Conservation (phyloP, 2,797 vertebrate genomes). For the Cyclura pinguis region DNA sequence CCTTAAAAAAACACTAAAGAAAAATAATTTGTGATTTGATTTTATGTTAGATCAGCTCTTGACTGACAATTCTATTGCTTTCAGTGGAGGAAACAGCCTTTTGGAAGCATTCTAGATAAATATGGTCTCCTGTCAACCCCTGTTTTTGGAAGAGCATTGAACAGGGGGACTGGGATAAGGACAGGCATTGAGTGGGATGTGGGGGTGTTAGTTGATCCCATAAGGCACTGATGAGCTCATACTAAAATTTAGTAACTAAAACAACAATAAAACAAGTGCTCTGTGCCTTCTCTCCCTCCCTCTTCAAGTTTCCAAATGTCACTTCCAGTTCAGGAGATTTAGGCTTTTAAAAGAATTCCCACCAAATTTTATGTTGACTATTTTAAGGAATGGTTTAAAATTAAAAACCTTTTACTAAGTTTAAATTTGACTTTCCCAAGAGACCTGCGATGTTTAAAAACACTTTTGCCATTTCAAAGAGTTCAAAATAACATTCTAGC, state of each 20-base stretch:
- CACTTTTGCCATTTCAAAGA: conserved; percentile 68
- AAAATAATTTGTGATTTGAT: not conserved
- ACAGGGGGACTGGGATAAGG: conserved; percentile 46
- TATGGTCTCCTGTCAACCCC: conserved; percentile 2
- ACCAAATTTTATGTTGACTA: conserved; percentile 76
- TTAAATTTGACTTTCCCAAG: conserved; percentile 66
- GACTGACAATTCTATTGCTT: not conserved
- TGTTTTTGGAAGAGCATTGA: conserved; percentile 53
- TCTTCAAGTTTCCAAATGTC: conserved; percentile 64
- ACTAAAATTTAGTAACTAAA: conserved; percentile 42
- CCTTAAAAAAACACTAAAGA: no score
- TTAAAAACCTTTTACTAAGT: conserved; percentile 75
- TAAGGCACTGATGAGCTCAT: conserved; percentile 62
- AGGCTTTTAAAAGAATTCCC: conserved; percentile 76
- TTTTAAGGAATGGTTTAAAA: conserved; percentile 72
- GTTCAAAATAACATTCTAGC: conserved; percentile 79
- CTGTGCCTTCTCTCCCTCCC: not conserved
- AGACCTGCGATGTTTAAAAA: conserved; percentile 65
- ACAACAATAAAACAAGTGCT: conserved; percentile 62
- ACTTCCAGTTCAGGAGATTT: conserved; percentile 70
- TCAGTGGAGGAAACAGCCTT: not conserved
- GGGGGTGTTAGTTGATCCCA: conserved; percentile 46
- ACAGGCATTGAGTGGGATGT: not conserved
- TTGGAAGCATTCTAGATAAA: not conserved
- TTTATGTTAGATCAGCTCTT: not conserved